Evolutionary conservation across 2,113 vertebrate species (phyloP), one percentile per base, ranked within the genome.

Genomic region (Crotophaga sulcirostris): DNA sequence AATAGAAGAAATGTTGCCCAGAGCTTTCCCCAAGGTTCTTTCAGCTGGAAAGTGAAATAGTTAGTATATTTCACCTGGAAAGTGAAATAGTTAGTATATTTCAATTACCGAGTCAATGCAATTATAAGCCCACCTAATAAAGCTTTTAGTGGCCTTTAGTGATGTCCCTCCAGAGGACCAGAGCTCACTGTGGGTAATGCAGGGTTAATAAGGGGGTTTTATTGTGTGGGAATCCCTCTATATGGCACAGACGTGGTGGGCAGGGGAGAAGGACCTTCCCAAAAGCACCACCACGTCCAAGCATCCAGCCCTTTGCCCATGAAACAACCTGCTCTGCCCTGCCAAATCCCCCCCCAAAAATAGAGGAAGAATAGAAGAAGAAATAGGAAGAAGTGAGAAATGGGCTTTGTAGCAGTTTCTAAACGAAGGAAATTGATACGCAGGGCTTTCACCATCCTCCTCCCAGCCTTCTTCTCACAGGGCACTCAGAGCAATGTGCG

Each of bases 21-120:
- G 87, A 74, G 64, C 67, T 73, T 45, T 80, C 95, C 93, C 87
- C 0, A 6, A 55, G 62, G 93, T 64, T 74, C 84, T 92, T 91
- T 93, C 78, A 77, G 80, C 92, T 86, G 58, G 87, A 97, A 96
- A 95, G 88, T 64, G n/a, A n/a, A n/a, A n/a, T 62, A 89, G 69
- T 93, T 79, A 95, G 59, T 18, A 56, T 38, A 16, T 89, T 66
- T 84, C 87, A 89, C n/a, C 92, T 86, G 58, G 87, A 97, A 96
- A 95, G 88, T 64, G n/a, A n/a, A n/a, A n/a, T 62, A 89, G 69
- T 93, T 79, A 95, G 59, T 18, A 56, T 38, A 16, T 89, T 66
- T 84, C 87, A 89, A 9, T 80, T 91, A 60, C 17, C 0, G 1
- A 62, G 69, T 91, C 91, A 20, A 78, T 78, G 38, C 44, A 87